A percentile compares a stretch with the other conserved stretches of the same genome.
Conservation (phyloP, 1,140 invertebrate species). For the Calephelis nemesis region DNA sequence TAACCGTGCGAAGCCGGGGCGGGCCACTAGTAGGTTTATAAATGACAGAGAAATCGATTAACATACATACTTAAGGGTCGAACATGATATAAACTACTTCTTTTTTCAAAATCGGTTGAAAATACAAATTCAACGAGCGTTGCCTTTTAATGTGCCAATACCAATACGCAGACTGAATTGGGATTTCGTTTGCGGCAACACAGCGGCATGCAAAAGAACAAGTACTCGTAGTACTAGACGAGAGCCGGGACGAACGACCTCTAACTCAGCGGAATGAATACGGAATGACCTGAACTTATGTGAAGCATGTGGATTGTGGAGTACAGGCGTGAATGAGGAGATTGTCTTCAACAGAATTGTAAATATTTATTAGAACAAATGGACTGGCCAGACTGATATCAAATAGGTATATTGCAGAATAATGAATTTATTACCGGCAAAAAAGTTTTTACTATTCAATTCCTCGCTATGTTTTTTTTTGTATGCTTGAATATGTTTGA, state of each 20-base stretch:
- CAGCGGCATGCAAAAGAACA: conserved; percentile 63
- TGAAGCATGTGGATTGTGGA: conserved; percentile 23
- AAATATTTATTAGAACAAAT: neutral
- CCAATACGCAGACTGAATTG: conserved; percentile 55
- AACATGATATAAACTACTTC: no score
- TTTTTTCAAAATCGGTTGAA: no score
- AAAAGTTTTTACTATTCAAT: no score
- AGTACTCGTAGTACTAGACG: conserved; percentile 53
- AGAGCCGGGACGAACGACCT: conserved; percentile 77
- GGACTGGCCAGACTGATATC: neutral
- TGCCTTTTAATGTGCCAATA: conserved; percentile 65
- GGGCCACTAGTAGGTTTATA: no score
- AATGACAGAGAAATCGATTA: no score
- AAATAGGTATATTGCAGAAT: neutral
- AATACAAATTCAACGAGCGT: conserved; percentile 50
- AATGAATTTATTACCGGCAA: no score
- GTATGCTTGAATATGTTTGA: no score
- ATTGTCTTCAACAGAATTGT: neutral
- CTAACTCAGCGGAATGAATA: conserved; percentile 62
- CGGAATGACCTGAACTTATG: conserved; percentile 53
- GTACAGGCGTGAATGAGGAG: conserved; percentile 15
- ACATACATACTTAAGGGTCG: no score
- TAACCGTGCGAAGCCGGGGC: no score
- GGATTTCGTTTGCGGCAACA: conserved; percentile 50
- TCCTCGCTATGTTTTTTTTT: no score